phyloP scores from a whole-genome alignment of 2,888 invertebrate species.

The Panopea generosa region DNA sequence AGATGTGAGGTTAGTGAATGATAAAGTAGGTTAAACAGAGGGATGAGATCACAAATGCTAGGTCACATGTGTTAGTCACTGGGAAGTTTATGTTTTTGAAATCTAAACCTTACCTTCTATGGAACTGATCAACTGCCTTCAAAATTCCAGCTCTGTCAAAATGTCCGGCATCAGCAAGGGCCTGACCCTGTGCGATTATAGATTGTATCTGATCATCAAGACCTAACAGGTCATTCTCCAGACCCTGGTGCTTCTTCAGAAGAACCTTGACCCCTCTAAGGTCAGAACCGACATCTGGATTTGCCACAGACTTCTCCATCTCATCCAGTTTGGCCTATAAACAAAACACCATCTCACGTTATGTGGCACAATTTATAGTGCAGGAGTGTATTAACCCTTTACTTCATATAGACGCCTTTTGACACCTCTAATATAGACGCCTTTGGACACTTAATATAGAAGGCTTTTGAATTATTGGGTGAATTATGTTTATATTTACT shows the following conservation, averaged over 20 bases:
- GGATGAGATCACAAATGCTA: too few species aligned
- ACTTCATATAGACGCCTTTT: too few species aligned
- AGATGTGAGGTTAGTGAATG: too few species aligned
- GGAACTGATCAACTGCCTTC: conserved; percentile 91
- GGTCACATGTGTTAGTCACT: too few species aligned
- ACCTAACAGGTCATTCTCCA: conserved; percentile 93
- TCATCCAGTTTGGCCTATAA: conserved; percentile 90
- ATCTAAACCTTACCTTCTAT: conserved; percentile 86
- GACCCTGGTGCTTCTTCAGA: conserved; percentile 93
- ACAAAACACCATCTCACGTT: neutral
- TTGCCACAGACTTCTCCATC: conserved; percentile 90
- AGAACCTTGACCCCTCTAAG: conserved; percentile 96
- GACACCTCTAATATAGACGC: too few species aligned
- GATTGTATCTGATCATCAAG: conserved; percentile 93
- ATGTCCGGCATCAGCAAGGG: conserved; percentile 97
- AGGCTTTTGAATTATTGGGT: too few species aligned
- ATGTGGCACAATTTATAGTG: too few species aligned
- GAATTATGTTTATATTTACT: too few species aligned
- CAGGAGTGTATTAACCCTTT: too few species aligned
- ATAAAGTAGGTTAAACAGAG: too few species aligned
- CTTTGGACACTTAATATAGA: too few species aligned
- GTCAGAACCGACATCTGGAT: conserved; percentile 94
- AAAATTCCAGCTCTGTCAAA: conserved; percentile 96
- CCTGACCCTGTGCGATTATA: conserved; percentile 91
- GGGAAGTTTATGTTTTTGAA: neutral